Percentiles rank a stretch among this genome's conserved stretches.
These are phyloP conservation scores for Eilema sororculum DNA, from an alignment of 2,888 invertebrate species.

Conservation along the genomic window DNA sequence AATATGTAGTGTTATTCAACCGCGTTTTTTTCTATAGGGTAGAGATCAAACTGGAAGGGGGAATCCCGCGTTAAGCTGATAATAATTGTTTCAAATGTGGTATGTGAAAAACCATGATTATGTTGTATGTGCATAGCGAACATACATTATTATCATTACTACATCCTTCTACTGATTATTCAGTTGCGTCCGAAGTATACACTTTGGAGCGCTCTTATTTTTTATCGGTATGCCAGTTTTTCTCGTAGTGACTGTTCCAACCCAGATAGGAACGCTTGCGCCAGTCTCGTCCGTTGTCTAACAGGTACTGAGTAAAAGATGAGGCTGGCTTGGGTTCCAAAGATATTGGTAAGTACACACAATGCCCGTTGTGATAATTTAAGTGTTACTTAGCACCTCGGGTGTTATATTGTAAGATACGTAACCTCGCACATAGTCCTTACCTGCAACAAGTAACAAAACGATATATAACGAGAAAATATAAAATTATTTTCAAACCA, in stretches of 20 bases:
- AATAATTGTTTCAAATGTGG: not conserved
- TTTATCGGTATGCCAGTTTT: too few species aligned
- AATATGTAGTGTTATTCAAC: not conserved
- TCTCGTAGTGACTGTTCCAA: too few species aligned
- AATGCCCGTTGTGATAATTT: not conserved
- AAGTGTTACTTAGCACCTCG: constrained; percentile 24
- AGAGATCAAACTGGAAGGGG: not conserved
- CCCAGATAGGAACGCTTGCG: too few species aligned
- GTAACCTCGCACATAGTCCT: constrained; percentile 9
- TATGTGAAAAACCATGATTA: not conserved
- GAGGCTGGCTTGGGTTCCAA: too few species aligned
- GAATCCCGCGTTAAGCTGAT: not conserved
- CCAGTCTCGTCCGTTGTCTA: too few species aligned
- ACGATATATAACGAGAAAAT: constrained; percentile 8
- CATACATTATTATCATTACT: too few species aligned
- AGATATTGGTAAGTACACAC: too few species aligned
- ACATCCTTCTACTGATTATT: too few species aligned
- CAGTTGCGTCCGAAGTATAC: too few species aligned
- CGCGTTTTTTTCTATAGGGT: not conserved
- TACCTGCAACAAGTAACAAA: constrained; percentile 47
- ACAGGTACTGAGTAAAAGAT: too few species aligned
- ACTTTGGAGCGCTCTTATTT: too few species aligned
- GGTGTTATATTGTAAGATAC: not conserved
- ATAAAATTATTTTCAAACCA: not conserved
- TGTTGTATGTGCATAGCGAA: not conserved